phyloP scores from a whole-genome alignment of 1,140 invertebrate species.

The Lanistes nyassanus region DNA sequence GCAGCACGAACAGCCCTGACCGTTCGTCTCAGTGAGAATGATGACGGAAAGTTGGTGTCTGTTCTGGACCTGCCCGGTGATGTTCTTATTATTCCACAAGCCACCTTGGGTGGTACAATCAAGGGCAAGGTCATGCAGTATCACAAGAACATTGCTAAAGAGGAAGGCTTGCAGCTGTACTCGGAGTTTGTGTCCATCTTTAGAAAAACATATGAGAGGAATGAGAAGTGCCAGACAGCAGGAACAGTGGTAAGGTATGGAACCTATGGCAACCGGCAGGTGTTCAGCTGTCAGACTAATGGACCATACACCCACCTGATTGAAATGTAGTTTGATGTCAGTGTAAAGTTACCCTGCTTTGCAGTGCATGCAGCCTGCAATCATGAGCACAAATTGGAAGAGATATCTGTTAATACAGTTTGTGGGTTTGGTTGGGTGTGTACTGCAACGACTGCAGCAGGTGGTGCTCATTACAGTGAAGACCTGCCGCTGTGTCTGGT shows the following conservation, averaged over 20 bases:
- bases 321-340: conserved; percentile 59
- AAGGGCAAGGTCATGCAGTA: conserved; percentile 69
- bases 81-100: conserved; percentile 68
- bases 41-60: conserved; percentile 56
- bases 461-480: too few species aligned
- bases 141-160: conserved; percentile 66
- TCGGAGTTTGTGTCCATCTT: conserved; percentile 57
- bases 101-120: conserved; percentile 67
- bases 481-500: too few species aligned
- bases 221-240: conserved; percentile 38
- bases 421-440: too few species aligned
- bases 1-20: conserved; percentile 63
- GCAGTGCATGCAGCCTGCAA: too few species aligned
- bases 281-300: conserved; percentile 67
- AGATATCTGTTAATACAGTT: too few species aligned
- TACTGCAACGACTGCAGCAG: too few species aligned
- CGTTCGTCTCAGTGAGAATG: conserved; percentile 57
- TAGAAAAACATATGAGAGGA: conserved; percentile 39
- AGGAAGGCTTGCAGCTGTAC: conserved; percentile 63
- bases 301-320: conserved; percentile 68
- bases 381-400: too few species aligned
- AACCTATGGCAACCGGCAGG: conserved; percentile 68
- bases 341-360: neutral
- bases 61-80: conserved; percentile 64
- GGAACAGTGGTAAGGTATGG: conserved; percentile 57